These are phyloP conservation scores for Tetrao urogallus DNA, from an alignment of 2,113 vertebrate species.

Conservation along the genomic window DNA sequence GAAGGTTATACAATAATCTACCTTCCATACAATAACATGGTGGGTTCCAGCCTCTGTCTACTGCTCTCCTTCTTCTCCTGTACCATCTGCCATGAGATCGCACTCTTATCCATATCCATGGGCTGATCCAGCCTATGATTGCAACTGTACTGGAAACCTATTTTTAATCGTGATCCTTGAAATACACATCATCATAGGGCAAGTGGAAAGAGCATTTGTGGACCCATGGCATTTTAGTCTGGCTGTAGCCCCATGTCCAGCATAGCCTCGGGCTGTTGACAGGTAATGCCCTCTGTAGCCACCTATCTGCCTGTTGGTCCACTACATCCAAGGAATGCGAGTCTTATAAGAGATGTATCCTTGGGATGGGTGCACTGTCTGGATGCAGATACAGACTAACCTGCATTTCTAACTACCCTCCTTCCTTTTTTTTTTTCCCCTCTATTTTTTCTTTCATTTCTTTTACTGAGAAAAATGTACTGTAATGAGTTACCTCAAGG, in stretches of 20 bases:
- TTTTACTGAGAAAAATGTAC: not conserved
- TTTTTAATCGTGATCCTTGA: not conserved
- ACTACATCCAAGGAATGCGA: not conserved
- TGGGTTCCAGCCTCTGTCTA: not conserved
- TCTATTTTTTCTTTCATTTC: not conserved
- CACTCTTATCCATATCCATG: not conserved
- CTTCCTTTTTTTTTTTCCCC: too few relatives aligned
- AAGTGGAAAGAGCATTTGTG: not conserved
- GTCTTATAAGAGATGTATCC: not conserved
- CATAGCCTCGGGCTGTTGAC: not conserved
- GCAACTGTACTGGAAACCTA: not conserved
- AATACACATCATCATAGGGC: not conserved
- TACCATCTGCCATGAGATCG: fast-evolving
- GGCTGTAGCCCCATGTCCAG: not conserved
- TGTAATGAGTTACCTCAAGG: not conserved
- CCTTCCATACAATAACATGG: not conserved
- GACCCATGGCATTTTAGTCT: not conserved
- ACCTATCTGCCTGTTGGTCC: not conserved
- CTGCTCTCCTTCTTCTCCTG: fast-evolving
- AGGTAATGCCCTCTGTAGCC: not conserved
- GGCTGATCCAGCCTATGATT: not conserved
- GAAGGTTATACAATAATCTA: not conserved
- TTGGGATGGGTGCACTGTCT: not conserved
- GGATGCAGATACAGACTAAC: not conserved
- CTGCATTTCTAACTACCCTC: not conserved